These are phyloP conservation scores for Chaetodon auriga DNA, from an alignment of 2,113 vertebrate species.

Conservation along the genomic window DNA sequence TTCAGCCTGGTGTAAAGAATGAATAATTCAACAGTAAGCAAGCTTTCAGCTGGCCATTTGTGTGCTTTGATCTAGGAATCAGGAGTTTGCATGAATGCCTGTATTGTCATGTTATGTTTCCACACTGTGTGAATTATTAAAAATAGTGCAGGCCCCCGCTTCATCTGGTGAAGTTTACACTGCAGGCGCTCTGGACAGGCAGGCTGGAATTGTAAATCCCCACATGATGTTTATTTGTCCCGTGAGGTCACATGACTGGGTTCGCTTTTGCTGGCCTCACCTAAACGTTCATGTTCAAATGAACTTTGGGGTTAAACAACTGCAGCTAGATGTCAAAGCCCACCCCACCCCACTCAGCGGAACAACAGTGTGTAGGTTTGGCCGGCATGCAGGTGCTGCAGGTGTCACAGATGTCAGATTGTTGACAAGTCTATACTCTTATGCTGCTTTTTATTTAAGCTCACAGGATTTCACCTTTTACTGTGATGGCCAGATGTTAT, in stretches of 20 bases:
- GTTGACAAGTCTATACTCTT: background rate
- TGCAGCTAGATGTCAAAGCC: background rate
- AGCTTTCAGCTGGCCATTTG: constrained; percentile 96
- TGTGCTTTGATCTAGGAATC: constrained; percentile 97
- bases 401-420: constrained; percentile 24
- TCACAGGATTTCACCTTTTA: constrained; percentile 1
- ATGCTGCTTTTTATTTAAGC: constrained; percentile 1
- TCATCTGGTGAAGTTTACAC: constrained; percentile 95
- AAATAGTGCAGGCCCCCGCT: constrained; percentile 91
- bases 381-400: constrained; percentile 57
- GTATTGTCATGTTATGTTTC: constrained; percentile 98
- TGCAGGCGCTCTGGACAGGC: constrained; percentile 88
- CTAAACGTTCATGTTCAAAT: constrained; percentile 84
- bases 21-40: constrained; percentile 96
- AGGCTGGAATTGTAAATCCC: constrained; percentile 90
- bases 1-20: constrained; percentile 93
- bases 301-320: constrained; percentile 53
- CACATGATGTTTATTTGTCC: constrained; percentile 93
- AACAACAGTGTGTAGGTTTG: constrained; percentile 80
- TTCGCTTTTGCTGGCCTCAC: constrained; percentile 84
- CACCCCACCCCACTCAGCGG: constrained; percentile 31
- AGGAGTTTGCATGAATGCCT: constrained; percentile 96
- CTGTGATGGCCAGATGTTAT: background rate
- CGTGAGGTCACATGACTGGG: constrained; percentile 86
- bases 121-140: constrained; percentile 97